A percentile compares a stretch with the other conserved stretches of the same genome.
phyloP scores from a whole-genome alignment of 2,113 vertebrate species.

The Podarcis cretensis region DNA sequence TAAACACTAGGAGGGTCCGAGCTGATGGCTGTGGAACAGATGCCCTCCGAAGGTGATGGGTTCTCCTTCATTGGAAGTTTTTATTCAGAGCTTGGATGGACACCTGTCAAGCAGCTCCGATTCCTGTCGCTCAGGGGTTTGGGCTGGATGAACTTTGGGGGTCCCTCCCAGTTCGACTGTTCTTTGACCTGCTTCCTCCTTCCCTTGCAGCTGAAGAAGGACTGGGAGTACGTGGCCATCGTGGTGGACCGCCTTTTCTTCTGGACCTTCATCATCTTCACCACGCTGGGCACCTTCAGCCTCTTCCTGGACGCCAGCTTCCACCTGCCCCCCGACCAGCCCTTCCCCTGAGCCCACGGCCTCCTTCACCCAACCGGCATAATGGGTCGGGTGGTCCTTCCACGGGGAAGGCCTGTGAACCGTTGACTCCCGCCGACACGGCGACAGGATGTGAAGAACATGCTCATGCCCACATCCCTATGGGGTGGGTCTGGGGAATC shows the following conservation, averaged over 20 bases:
- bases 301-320: conserved; percentile 91
- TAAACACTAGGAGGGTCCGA: too few species aligned
- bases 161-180: too few species aligned
- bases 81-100: too few species aligned
- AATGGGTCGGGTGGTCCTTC: neutral
- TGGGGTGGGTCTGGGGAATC: too few species aligned
- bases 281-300: conserved; percentile 86
- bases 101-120: too few species aligned
- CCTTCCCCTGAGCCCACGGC: conserved; percentile 81
- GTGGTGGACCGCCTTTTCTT: conserved; percentile 91
- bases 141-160: too few species aligned
- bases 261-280: conserved; percentile 89
- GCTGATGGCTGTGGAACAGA: too few species aligned
- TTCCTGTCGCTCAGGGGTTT: too few species aligned
- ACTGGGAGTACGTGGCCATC: conserved; percentile 91
- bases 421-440: neutral
- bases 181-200: neutral
- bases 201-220: conserved; percentile 83
- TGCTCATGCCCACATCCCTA: too few species aligned
- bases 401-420: neutral
- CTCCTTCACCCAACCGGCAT: neutral
- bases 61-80: too few species aligned
- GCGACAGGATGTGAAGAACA: too few species aligned
- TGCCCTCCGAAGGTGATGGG: too few species aligned
- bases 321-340: conserved; percentile 83